Conservation (phyloP, 2,797 vertebrate species). For the Brotula barbata region DNA sequence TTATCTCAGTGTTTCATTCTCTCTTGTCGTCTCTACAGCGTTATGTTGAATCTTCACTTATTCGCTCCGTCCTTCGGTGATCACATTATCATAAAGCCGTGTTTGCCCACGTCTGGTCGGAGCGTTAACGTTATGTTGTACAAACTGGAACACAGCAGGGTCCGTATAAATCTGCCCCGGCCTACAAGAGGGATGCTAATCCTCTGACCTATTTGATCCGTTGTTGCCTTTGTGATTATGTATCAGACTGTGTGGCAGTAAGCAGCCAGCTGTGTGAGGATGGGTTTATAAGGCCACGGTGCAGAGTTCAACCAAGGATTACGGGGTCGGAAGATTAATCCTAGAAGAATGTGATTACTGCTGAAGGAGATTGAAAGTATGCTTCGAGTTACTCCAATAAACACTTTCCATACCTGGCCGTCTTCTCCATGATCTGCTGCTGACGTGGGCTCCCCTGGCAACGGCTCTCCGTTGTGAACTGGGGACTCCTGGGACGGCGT, state of each 20-base stretch:
- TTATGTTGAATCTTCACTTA: constrained; percentile 10
- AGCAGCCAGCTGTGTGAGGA: constrained; percentile 59
- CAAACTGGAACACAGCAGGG: constrained; percentile 1
- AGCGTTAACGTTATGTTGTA: not conserved
- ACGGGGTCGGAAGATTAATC: constrained; percentile 33
- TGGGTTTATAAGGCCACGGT: constrained; percentile 51
- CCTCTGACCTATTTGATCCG: constrained; percentile 65
- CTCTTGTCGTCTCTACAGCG: constrained; percentile 18
- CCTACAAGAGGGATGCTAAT: constrained; percentile 57
- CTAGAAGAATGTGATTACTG: constrained; percentile 24
- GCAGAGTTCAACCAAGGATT: constrained; percentile 49
- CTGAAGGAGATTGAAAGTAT: constrained; percentile 1
- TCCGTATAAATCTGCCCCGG: constrained; percentile 38
- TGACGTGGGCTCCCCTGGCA: constrained; percentile 75
- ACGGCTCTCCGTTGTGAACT: constrained; percentile 79
- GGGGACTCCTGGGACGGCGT: constrained; percentile 73
- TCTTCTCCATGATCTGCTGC: constrained; percentile 66
- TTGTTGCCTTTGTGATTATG: constrained; percentile 53
- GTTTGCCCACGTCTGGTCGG: not conserved
- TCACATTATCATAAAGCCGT: constrained; percentile 15
- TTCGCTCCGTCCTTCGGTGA: constrained; percentile 15
- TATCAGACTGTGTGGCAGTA: constrained; percentile 24
- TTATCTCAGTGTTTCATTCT: constrained; percentile 2
- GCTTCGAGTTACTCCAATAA: not conserved
- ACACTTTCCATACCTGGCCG: constrained; percentile 59